Percentiles rank a stretch among this genome's conserved stretches.
phyloP scores from a whole-genome alignment of 2,113 vertebrate species.

The Porphyrio hochstetteri region DNA sequence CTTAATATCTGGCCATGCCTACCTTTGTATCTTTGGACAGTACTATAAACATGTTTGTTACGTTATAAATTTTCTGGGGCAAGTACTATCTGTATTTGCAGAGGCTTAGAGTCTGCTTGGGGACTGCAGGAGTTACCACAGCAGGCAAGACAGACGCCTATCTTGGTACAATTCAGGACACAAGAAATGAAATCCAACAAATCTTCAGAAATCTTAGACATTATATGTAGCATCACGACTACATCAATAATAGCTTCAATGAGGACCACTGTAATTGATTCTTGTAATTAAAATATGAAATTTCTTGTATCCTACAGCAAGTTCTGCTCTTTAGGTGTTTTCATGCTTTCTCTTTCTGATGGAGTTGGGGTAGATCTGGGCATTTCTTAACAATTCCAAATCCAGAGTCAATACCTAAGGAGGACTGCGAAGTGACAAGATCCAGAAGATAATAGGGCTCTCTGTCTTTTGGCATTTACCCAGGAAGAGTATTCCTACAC shows the following conservation, averaged over 20 bases:
- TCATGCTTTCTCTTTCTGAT: background rate
- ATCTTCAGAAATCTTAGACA: background rate
- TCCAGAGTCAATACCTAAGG: background rate
- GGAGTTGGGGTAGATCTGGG: background rate
- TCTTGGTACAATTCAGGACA: background rate
- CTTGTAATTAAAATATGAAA: background rate
- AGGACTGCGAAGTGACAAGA: background rate
- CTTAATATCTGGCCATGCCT: background rate
- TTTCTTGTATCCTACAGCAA: background rate
- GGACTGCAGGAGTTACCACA: background rate
- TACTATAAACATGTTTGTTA: fast-evolving
- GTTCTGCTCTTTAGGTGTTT: background rate
- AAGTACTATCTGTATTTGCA: background rate
- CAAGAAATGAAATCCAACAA: background rate
- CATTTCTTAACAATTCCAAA: background rate
- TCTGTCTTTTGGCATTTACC: background rate
- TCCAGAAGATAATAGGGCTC: background rate
- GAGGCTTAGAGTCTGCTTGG: background rate
- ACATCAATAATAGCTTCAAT: background rate
- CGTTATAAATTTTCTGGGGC: background rate
- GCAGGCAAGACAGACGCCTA: background rate
- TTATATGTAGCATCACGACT: background rate
- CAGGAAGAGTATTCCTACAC: background rate
- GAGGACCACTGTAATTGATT: background rate
- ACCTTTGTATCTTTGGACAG: background rate